Conservation (phyloP, 1,140 invertebrate species). For the Dolichoris vasculosae region DNA sequence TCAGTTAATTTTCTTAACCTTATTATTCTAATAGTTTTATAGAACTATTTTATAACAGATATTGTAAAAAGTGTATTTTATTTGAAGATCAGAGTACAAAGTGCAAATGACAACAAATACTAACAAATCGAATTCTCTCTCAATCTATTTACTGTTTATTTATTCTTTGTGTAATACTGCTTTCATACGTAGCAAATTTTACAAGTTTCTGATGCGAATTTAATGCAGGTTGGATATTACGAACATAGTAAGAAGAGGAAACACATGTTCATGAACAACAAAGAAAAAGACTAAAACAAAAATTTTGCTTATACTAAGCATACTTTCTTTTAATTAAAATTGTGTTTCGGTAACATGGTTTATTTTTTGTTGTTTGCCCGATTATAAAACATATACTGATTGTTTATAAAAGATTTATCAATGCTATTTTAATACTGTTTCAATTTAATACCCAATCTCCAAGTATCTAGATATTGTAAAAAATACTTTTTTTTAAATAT, state of each 20-base stretch:
- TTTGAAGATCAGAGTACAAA: slow-evolving; percentile 18
- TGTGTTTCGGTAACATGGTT: background rate
- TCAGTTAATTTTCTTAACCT: background rate
- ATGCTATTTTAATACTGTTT: too few relatives aligned
- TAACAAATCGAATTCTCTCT: slow-evolving; percentile 27
- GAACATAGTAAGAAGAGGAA: slow-evolving; percentile 4
- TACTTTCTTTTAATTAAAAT: slow-evolving; percentile 40
- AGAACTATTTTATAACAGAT: background rate
- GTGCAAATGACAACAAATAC: slow-evolving; percentile 17
- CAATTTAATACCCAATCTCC: too few relatives aligned
- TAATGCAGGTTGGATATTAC: background rate
- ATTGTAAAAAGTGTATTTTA: background rate
- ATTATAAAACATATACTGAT: background rate
- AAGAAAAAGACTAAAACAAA: background rate
- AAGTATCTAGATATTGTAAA: background rate
- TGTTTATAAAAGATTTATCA: background rate
- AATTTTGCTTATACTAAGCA: slow-evolving; percentile 8
- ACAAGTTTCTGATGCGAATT: background rate
- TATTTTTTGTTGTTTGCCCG: background rate
- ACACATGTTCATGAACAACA: slow-evolving; percentile 22
- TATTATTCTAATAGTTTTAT: background rate
- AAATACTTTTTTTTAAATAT: background rate
- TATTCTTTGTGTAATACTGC: background rate
- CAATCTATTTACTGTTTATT: slow-evolving; percentile 28
- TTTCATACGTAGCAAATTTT: slow-evolving; percentile 11